Base-by-base conservation (phyloP, 2,113 vertebrate genomes). In the Nycticebus coucang region DNA sequence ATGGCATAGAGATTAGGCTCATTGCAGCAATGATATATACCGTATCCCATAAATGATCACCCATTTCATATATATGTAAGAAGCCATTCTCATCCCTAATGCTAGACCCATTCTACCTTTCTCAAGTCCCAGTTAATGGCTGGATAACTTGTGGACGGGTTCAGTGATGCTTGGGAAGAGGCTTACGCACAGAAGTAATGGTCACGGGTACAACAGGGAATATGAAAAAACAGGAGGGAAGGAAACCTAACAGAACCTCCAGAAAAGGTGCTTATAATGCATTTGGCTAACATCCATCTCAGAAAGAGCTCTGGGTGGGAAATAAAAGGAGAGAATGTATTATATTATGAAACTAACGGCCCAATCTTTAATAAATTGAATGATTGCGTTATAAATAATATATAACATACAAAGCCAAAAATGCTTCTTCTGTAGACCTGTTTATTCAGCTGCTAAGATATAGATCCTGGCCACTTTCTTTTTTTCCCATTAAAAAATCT, bases 401-500 rank as follows among this genome's bases (percentile, higher is more conserved):
- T 82, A 96, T 95, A 95, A 93, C 74, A 75, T 85, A 69, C 87
- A 89, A 96, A 93, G 74, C 71, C 62, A 93, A 91, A 97, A 96
- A 94, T 94, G 84, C 41, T 95, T 90, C 12, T 97, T 95, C 92
- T 87, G 35, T 90, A 96, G 72, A 91, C 81, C 35, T 96, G 89
- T 97, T 97, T 97, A 97, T 96, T 97, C 66, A 92, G 80, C 80
- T 96, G 75, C 81, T 93, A 90, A 95, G 77, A 97, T 88, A 87
- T 69, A 88, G 80, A 97, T 83, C 45, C 77, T 93, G 69, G 24
- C 26, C 5, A 69, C 55, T 82, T 94, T 96, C 45, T 93, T 19
- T 74, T 97, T 97, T 96, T 77, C 45, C 83, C 69, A 83, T 97
- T 96, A 88, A 97, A 98, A 97, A 96, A 93, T 91, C 81, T 85